Percentiles rank a stretch among this genome's conserved stretches.
Conservation (phyloP, 2,888 invertebrate genomes). For the Gari tellinella region DNA sequence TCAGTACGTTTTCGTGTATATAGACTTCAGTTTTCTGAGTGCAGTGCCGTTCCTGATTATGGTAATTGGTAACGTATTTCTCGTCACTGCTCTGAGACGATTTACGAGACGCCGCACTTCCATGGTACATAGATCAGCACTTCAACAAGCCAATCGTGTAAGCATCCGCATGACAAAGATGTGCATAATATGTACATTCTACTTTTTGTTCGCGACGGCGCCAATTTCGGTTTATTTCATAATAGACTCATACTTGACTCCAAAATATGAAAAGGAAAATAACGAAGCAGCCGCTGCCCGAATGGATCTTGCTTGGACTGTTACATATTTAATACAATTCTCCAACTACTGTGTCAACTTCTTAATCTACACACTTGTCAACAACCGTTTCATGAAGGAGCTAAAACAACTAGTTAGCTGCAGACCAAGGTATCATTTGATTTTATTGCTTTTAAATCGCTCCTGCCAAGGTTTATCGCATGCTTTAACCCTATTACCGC, state of each 20-base stretch:
- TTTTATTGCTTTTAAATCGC: too few species aligned
- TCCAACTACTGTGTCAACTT: slow-evolving; percentile 67
- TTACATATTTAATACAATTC: slow-evolving; percentile 58
- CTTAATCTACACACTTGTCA: slow-evolving; percentile 65
- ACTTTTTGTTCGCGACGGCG: slow-evolving; percentile 61
- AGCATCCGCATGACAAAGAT: slow-evolving; percentile 64
- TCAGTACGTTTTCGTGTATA: slow-evolving; percentile 62
- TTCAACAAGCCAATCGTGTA: slow-evolving; percentile 30
- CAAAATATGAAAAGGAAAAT: slow-evolving; percentile 11
- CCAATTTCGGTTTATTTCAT: slow-evolving; percentile 67
- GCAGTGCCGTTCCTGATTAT: slow-evolving; percentile 59
- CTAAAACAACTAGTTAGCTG: slow-evolving; percentile 39
- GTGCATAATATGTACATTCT: slow-evolving; percentile 59
- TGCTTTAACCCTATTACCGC: too few species aligned
- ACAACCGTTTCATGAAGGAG: slow-evolving; percentile 55
- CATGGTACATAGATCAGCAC: slow-evolving; percentile 30
- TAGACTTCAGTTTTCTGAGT: slow-evolving; percentile 60
- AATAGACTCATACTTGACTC: slow-evolving; percentile 59
- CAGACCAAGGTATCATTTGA: slow-evolving; percentile 39
- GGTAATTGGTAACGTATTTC: slow-evolving; percentile 58
- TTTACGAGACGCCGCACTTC: slow-evolving; percentile 41
- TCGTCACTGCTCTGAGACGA: slow-evolving; percentile 33
- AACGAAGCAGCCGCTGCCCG: slow-evolving; percentile 12
- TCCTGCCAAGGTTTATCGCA: too few species aligned
- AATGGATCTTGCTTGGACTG: slow-evolving; percentile 57